Conservation (phyloP, 1,140 invertebrate genomes). For the Octopus sinensis region DNA sequence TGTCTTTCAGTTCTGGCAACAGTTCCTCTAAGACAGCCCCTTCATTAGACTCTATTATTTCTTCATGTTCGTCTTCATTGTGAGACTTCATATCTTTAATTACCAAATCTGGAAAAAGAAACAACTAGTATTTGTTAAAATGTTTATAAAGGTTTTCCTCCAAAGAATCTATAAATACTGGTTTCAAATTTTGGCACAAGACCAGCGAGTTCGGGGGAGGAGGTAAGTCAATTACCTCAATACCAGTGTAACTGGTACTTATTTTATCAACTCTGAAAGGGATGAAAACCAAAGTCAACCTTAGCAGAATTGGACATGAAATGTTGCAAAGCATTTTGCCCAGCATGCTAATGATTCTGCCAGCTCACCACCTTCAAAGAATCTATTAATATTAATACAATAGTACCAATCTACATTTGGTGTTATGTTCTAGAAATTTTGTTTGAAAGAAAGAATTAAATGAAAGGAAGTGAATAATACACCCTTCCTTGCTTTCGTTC, state of each 20-base stretch:
- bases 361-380: too few relatives aligned
- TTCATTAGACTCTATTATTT: slow-evolving; percentile 40
- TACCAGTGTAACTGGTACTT: neutral
- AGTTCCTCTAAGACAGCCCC: slow-evolving; percentile 26
- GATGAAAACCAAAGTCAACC: neutral
- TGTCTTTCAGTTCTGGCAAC: slow-evolving; percentile 33
- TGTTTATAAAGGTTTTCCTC: slow-evolving; percentile 51
- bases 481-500: too few relatives aligned
- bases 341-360: too few relatives aligned
- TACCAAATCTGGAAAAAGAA: slow-evolving; percentile 63
- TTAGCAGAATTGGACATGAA: neutral
- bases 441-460: too few relatives aligned
- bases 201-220: neutral
- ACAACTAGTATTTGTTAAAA: slow-evolving; percentile 29
- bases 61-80: slow-evolving; percentile 54
- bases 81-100: slow-evolving; percentile 66
- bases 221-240: neutral
- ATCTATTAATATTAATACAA: too few relatives aligned
- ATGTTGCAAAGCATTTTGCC: too few relatives aligned
- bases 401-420: too few relatives aligned
- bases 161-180: slow-evolving; percentile 23
- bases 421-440: too few relatives aligned
- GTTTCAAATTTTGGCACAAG: neutral
- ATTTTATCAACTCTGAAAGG: slow-evolving; percentile 14
- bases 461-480: too few relatives aligned